A percentile compares a stretch with the other conserved stretches of the same genome.
Conservation (phyloP, 2,797 vertebrate species). For the Myiotriccus ornatus region DNA sequence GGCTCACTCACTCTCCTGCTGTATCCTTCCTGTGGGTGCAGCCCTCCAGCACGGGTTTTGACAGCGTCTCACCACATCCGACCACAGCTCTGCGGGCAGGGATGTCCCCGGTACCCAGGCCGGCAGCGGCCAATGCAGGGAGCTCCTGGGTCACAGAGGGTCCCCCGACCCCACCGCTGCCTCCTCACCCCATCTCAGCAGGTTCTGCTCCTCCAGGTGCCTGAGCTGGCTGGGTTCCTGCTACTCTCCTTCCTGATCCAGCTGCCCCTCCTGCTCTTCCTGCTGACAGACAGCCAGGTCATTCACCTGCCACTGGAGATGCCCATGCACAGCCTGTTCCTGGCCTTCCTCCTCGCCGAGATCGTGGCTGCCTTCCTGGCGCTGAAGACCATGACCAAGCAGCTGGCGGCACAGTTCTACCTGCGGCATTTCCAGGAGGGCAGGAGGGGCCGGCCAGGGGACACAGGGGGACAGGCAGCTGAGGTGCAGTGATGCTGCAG, state of each 20-base stretch:
- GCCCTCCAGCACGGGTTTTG: neutral
- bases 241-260: slow-evolving; percentile 86
- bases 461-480: neutral
- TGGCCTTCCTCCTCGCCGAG: slow-evolving; percentile 78
- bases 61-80: neutral
- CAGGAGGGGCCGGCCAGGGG: fast-evolving
- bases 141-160: neutral
- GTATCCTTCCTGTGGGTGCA: neutral
- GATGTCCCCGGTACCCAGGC: fast-evolving
- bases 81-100: fast-evolving
- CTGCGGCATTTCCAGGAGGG: slow-evolving; percentile 74
- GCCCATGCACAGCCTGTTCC: slow-evolving; percentile 77
- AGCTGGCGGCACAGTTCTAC: slow-evolving; percentile 82
- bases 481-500: neutral
- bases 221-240: slow-evolving; percentile 86
- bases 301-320: slow-evolving; percentile 82
- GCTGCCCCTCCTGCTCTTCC: slow-evolving; percentile 86
- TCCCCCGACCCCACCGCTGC: fast-evolving
- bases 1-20: neutral
- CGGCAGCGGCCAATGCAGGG: neutral
- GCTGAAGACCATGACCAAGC: slow-evolving; percentile 79
- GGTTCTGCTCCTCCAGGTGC: slow-evolving; percentile 74
- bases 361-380: slow-evolving; percentile 76
- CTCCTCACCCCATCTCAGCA: neutral
- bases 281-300: slow-evolving; percentile 79